phyloP scores from a whole-genome alignment of 2,113 vertebrate genomes.

The Centropus bengalensis region DNA sequence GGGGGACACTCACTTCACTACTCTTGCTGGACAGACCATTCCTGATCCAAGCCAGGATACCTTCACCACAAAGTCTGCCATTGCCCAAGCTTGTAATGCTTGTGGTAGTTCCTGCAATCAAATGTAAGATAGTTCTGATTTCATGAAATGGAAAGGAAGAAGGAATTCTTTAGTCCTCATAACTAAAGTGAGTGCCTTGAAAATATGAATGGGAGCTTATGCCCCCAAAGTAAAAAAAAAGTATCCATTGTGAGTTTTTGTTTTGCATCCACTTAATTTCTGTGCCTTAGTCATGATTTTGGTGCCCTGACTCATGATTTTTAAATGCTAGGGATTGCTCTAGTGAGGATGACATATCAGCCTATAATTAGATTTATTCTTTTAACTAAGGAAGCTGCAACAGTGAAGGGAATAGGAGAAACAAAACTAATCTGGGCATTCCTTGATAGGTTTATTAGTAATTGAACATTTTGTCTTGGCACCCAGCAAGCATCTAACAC shows the following conservation, averaged over 20 bases:
- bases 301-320: neutral
- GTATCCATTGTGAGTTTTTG: neutral
- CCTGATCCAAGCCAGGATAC: no score
- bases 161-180: neutral
- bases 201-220: neutral
- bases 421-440: slow-evolving; percentile 4
- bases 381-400: neutral
- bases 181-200: neutral
- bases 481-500: neutral
- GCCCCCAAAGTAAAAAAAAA: neutral
- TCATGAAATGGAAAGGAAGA: neutral
- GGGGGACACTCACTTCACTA: no score
- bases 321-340: neutral
- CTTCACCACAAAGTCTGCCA: neutral
- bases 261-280: neutral
- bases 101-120: neutral
- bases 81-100: neutral
- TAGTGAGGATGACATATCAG: neutral
- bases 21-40: no score
- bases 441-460: neutral
- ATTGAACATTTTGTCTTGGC: slow-evolving; percentile 36
- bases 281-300: neutral
- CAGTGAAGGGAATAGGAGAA: slow-evolving; percentile 3
- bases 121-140: neutral
- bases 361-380: slow-evolving; percentile 12